phyloP scores from a whole-genome alignment of 2,113 vertebrate species.

The Callionymus lyra region DNA sequence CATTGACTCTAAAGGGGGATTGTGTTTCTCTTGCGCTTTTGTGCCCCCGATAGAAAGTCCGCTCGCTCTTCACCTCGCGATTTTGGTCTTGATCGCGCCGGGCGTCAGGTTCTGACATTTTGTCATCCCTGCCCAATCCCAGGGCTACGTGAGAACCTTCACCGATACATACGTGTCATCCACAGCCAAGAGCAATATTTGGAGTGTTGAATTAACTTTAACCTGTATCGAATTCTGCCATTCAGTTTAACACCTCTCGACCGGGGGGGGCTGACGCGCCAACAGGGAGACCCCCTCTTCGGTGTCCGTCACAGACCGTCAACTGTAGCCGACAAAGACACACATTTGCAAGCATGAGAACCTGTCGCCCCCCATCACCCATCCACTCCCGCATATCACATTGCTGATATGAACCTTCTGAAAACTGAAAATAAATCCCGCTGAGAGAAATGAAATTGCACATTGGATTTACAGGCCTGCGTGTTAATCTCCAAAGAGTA shows the following conservation, averaged over 20 bases:
- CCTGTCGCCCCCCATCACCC: not conserved
- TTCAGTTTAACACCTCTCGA: constrained; percentile 22
- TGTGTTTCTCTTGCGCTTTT: constrained; percentile 45
- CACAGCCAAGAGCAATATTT: constrained; percentile 31
- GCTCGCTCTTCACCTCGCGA: constrained; percentile 37
- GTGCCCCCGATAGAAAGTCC: constrained; percentile 27
- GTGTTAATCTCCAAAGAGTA: constrained; percentile 47
- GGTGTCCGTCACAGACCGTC: constrained; percentile 24
- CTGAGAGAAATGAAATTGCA: constrained; percentile 46
- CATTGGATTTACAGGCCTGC: constrained; percentile 32
- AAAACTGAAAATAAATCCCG: constrained; percentile 35
- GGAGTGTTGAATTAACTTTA: constrained; percentile 34
- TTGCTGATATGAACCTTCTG: constrained; percentile 34
- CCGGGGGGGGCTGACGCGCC: constrained; percentile 23
- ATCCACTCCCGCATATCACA: constrained; percentile 22
- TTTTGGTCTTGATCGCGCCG: constrained; percentile 40
- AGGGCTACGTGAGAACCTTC: constrained; percentile 34
- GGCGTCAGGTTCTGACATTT: constrained; percentile 38
- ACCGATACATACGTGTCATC: constrained; percentile 25
- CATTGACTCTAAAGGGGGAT: constrained; percentile 37
- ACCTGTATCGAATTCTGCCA: constrained; percentile 18
- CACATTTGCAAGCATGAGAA: constrained; percentile 4
- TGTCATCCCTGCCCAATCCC: constrained; percentile 25
- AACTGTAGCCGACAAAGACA: constrained; percentile 3
- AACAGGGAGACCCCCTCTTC: constrained; percentile 18